A percentile compares a stretch with the other conserved stretches of the same genome.
phyloP scores from a whole-genome alignment of 2,888 invertebrate genomes.

The Archaeoteleia sp. region DNA sequence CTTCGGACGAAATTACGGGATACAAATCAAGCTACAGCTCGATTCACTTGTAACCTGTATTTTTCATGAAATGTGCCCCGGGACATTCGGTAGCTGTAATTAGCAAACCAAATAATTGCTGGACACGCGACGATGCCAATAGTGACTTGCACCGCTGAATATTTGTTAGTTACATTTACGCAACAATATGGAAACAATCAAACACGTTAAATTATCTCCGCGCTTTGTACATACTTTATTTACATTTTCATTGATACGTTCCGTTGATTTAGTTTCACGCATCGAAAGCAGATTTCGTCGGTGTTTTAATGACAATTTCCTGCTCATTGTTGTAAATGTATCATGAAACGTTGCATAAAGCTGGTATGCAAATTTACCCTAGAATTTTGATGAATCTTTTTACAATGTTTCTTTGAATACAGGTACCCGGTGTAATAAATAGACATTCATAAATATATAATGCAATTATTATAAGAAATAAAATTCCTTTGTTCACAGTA shows the following conservation, averaged over 20 bases:
- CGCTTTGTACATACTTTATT: slow-evolving; percentile 10
- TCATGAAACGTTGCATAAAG: no score
- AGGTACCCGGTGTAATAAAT: no score
- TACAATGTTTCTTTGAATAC: no score
- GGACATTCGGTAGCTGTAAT: slow-evolving; percentile 18
- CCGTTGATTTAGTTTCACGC: neutral
- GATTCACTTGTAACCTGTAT: slow-evolving; percentile 38
- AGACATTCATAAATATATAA: no score
- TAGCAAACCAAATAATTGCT: slow-evolving; percentile 35
- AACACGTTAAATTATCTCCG: slow-evolving; percentile 15
- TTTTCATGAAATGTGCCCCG: slow-evolving; percentile 23
- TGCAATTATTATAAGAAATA: no score
- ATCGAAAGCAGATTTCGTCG: neutral
- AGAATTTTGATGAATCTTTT: no score
- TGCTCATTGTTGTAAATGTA: no score
- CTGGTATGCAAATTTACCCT: no score
- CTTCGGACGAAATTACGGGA: slow-evolving; percentile 34
- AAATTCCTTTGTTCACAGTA: no score
- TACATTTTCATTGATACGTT: slow-evolving; percentile 1
- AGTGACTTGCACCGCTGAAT: slow-evolving; percentile 1
- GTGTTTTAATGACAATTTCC: no score
- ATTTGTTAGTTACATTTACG: slow-evolving; percentile 12
- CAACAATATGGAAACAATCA: slow-evolving; percentile 33
- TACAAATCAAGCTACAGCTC: slow-evolving; percentile 33
- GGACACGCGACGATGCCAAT: slow-evolving; percentile 4